Percentiles rank a stretch among this genome's conserved stretches.
These are phyloP conservation scores for Meteorus cinctellus DNA, from an alignment of 2,888 invertebrate genomes.

Conservation along the genomic window DNA sequence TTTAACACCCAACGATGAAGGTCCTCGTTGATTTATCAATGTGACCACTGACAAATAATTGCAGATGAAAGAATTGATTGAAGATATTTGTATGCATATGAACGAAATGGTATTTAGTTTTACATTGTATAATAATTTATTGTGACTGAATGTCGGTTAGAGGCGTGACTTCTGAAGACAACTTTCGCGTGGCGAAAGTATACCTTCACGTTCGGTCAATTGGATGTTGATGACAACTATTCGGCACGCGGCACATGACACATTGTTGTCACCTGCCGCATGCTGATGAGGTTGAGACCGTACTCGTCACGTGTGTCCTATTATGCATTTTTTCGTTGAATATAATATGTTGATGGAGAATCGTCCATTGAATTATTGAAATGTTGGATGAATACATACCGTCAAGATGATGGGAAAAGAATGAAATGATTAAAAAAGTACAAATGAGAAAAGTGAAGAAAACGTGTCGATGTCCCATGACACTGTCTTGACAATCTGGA, in stretches of 20 bases:
- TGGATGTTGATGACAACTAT: slow-evolving; percentile 38
- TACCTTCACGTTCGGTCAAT: slow-evolving; percentile 15
- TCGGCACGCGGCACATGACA: slow-evolving; percentile 30
- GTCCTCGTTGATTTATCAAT: background rate
- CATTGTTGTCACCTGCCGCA: slow-evolving; percentile 36
- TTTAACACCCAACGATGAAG: background rate
- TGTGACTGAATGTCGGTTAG: slow-evolving; percentile 29
- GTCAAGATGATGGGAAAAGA: background rate
- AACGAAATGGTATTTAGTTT: background rate
- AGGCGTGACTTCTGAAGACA: slow-evolving; percentile 23
- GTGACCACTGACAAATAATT: background rate
- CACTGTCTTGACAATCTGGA: slow-evolving; percentile 57
- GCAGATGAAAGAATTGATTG: background rate
- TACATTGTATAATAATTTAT: slow-evolving; percentile 31
- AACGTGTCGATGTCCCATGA: slow-evolving; percentile 12
- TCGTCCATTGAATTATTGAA: background rate
- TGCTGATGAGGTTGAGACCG: slow-evolving; percentile 15
- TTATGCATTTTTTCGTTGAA: slow-evolving; percentile 8
- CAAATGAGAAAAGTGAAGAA: slow-evolving; percentile 12
- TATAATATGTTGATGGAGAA: background rate
- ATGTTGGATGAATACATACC: background rate
- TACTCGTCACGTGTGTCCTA: background rate
- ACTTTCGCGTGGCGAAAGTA: slow-evolving; percentile 26
- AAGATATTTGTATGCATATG: background rate
- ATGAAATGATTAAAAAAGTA: background rate